Percentiles rank a stretch among this genome's conserved stretches.
These are phyloP conservation scores for Oceanodroma leucorhoa DNA, from an alignment of 2,797 vertebrate species.

Conservation along the genomic window DNA sequence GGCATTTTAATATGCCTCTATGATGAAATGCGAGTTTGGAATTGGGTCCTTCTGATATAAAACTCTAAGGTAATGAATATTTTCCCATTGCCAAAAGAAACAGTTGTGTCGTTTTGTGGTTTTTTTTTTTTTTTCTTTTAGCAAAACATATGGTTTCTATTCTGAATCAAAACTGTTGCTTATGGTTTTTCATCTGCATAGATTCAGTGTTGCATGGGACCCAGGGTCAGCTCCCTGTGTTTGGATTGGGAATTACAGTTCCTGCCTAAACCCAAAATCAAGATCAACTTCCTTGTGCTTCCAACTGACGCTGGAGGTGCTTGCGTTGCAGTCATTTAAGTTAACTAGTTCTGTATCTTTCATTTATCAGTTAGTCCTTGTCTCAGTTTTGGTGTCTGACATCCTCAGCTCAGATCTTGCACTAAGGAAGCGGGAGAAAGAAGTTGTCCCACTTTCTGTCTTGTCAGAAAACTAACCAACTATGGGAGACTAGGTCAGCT, in stretches of 20 bases:
- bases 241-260: not conserved
- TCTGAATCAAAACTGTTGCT: not conserved
- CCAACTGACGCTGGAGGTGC: not conserved
- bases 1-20: not conserved
- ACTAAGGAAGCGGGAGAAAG: not conserved
- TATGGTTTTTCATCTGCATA: not conserved
- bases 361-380: not conserved
- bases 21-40: not conserved
- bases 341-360: not conserved
- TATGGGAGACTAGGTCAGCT: not conserved
- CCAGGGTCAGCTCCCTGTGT: not conserved
- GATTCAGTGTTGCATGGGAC: not conserved
- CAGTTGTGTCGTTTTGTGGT: not conserved
- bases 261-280: not conserved
- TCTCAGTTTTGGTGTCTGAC: not conserved
- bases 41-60: not conserved
- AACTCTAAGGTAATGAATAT: not conserved
- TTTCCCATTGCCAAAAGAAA: not conserved
- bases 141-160: rapidly evolving
- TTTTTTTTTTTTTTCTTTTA: not conserved
- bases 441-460: not conserved
- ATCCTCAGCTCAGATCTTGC: not conserved
- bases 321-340: not conserved
- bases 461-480: not conserved
- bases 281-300: not conserved